These are phyloP conservation scores for Ambastaia sidthimunki DNA, from an alignment of 2,797 vertebrate genomes.

Conservation along the genomic window DNA sequence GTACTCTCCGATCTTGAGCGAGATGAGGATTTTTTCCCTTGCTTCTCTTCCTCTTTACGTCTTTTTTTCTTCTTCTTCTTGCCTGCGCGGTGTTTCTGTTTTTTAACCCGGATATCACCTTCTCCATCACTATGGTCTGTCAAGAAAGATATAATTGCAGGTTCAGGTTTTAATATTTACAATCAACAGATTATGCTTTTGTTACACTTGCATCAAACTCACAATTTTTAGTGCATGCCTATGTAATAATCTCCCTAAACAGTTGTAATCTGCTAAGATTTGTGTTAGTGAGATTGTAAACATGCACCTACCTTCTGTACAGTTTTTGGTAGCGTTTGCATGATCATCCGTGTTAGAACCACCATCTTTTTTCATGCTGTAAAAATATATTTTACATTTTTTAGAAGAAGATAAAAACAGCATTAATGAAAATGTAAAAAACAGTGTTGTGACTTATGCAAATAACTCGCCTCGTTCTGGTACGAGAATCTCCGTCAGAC, in stretches of 20 bases:
- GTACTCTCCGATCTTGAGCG: conserved; percentile 78
- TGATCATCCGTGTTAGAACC: conserved; percentile 60
- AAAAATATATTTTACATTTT: not conserved
- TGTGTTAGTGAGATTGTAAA: not conserved
- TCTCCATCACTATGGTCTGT: conserved; percentile 78
- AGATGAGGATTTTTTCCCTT: conserved; percentile 83
- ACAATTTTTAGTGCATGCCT: too few relatives aligned
- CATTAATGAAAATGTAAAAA: not conserved
- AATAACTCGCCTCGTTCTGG: conserved; percentile 73
- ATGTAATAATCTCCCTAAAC: too few relatives aligned
- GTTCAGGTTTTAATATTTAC: not conserved
- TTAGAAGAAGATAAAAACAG: not conserved
- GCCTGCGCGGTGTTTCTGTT: conserved; percentile 89
- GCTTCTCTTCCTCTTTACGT: conserved; percentile 92
- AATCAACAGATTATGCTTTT: not conserved
- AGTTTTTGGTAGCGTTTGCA: conserved; percentile 66
- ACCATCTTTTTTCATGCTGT: conserved; percentile 75
- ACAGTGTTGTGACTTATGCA: not conserved
- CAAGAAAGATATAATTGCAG: conserved; percentile 32
- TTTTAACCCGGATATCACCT: conserved; percentile 87
- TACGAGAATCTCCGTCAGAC: conserved; percentile 73
- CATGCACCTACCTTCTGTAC: conserved; percentile 69
- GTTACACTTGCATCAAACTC: not conserved
- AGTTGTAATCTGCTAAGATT: too few relatives aligned
- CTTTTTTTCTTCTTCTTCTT: conserved; percentile 96